Conservation (phyloP, 2,113 vertebrate species). For the Macquaria australasica region DNA sequence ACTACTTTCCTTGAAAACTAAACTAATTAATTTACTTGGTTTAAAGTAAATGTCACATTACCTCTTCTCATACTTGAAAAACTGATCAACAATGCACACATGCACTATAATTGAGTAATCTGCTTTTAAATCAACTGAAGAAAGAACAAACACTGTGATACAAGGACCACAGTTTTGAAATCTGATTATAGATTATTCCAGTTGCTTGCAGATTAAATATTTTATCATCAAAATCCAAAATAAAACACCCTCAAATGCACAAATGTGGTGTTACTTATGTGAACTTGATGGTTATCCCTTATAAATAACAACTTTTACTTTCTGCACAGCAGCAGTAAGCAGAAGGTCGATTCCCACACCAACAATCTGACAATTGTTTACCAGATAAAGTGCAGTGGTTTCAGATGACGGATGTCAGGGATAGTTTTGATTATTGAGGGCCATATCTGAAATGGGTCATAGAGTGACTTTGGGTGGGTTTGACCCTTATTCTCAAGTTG, state of each 20-base stretch:
- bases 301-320: background rate
- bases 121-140: background rate
- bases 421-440: conserved; percentile 30
- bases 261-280: background rate
- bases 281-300: background rate
- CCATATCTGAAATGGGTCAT: background rate
- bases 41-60: background rate
- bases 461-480: conserved; percentile 1
- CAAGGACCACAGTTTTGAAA: background rate
- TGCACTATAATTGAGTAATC: background rate
- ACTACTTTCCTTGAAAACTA: background rate
- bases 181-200: background rate
- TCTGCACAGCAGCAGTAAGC: background rate
- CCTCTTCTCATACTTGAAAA: background rate
- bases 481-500: conserved; percentile 2
- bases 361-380: conserved; percentile 15
- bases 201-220: background rate
- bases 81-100: background rate
- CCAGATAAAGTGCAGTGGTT: background rate
- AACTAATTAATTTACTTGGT: background rate
- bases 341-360: background rate
- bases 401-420: conserved; percentile 33
- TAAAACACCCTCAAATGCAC: background rate
- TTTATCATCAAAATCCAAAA: background rate
- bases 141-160: background rate